phyloP scores from a whole-genome alignment of 2,797 vertebrate species.

The Myotis pilosus region DNA sequence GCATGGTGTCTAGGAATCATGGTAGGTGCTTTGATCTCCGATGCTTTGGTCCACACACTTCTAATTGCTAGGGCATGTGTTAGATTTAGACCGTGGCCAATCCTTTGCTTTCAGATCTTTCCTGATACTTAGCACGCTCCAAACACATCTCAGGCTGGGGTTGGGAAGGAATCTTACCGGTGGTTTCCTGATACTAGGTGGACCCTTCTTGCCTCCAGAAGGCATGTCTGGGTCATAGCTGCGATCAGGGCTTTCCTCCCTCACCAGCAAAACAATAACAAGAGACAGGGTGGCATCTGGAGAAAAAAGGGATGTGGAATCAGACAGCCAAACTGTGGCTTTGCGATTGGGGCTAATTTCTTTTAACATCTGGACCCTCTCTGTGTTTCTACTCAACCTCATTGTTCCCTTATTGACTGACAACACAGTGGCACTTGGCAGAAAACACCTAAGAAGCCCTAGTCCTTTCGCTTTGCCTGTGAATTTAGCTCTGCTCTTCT shows the following conservation, averaged over 20 bases:
- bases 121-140: accelerated
- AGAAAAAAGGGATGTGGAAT: background rate
- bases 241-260: background rate
- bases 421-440: accelerated
- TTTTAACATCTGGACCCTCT: background rate
- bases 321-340: background rate
- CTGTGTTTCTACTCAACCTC: background rate
- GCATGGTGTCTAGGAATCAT: background rate
- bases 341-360: background rate
- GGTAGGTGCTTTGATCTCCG: background rate
- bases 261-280: background rate
- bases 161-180: background rate
- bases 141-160: accelerated
- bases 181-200: background rate
- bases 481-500: too few species aligned
- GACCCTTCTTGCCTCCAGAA: background rate
- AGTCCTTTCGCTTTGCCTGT: background rate
- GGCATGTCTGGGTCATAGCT: background rate
- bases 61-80: background rate
- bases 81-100: accelerated
- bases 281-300: background rate
- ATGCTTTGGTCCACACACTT: accelerated
- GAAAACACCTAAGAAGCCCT: background rate
- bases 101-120: background rate
- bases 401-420: background rate